Evolutionary conservation across 2,113 vertebrate species (phyloP).

Genomic region (Apteryx mantelli): DNA sequence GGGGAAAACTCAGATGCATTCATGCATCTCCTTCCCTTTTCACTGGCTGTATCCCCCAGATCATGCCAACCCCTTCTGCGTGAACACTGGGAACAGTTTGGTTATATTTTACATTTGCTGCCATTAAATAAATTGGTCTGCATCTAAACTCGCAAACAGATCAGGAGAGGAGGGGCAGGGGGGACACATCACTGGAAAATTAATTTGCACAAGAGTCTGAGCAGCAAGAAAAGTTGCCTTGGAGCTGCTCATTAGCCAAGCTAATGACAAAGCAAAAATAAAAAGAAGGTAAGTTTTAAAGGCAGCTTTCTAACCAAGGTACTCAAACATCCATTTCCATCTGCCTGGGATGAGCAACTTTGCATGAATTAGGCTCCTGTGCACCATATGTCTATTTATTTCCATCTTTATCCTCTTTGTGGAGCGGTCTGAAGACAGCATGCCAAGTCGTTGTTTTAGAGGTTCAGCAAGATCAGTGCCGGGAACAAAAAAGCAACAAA

Average conservation of each 20-base stretch:
- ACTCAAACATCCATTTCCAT: slow-evolving; percentile 67
- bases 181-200: background rate
- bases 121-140: background rate
- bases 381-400: slow-evolving; percentile 56
- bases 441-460: background rate
- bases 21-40: background rate
- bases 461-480: slow-evolving; percentile 15
- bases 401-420: slow-evolving; percentile 43
- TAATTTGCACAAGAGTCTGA: background rate
- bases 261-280: slow-evolving; percentile 35
- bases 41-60: background rate
- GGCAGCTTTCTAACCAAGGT: slow-evolving; percentile 29
- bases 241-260: slow-evolving; percentile 59
- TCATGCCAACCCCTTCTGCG: background rate
- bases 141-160: background rate
- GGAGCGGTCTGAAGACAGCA: slow-evolving; percentile 20
- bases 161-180: background rate
- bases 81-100: background rate
- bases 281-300: slow-evolving; percentile 48
- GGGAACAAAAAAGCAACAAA: background rate
- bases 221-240: slow-evolving; percentile 12
- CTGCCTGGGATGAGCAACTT: slow-evolving; percentile 40
- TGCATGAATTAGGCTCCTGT: slow-evolving; percentile 53
- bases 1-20: background rate
- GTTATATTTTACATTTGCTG: background rate